Conservation (phyloP, 2,888 invertebrate genomes). For the Platycheirus albimanus region DNA sequence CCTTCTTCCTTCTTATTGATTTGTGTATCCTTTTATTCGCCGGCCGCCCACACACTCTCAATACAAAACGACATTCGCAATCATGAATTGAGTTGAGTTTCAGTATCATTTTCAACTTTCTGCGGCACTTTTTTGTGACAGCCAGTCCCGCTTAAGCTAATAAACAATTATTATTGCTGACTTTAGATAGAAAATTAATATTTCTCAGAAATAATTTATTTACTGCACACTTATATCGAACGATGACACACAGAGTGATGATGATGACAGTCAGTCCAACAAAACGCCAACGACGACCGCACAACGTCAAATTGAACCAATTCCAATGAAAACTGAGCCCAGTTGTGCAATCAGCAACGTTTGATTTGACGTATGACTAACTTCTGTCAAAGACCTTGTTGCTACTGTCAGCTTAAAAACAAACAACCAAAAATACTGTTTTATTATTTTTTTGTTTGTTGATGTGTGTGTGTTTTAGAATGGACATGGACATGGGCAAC, state of each 20-base stretch:
- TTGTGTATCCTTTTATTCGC: slow-evolving; percentile 7
- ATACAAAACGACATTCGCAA: no score
- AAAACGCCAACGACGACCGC: slow-evolving; percentile 2
- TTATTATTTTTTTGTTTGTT: not conserved
- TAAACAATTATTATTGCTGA: slow-evolving; percentile 47
- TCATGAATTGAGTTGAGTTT: no score
- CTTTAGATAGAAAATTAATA: slow-evolving; percentile 19
- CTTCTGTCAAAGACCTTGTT: slow-evolving; percentile 50
- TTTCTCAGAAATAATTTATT: slow-evolving; percentile 48
- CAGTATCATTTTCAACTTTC: slow-evolving; percentile 16
- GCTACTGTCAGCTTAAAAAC: slow-evolving; percentile 14
- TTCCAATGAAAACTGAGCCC: slow-evolving; percentile 45
- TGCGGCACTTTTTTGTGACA: not conserved
- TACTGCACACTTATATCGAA: slow-evolving; percentile 21
- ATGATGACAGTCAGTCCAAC: slow-evolving; percentile 11
- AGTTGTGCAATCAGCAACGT: slow-evolving; percentile 45
- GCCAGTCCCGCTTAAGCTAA: slow-evolving; percentile 13
- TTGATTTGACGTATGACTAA: slow-evolving; percentile 48
- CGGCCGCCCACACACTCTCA: slow-evolving; percentile 5
- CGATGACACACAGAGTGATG: slow-evolving; percentile 22
- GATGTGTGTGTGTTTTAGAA: not conserved
- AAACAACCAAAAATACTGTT: slow-evolving; percentile 11
- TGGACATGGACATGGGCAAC: not conserved
- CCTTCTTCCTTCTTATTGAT: not conserved
- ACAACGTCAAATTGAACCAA: slow-evolving; percentile 33